These are phyloP conservation scores for Sphyrna mokarran DNA, from an alignment of 2,113 vertebrate genomes.

Conservation along the genomic window DNA sequence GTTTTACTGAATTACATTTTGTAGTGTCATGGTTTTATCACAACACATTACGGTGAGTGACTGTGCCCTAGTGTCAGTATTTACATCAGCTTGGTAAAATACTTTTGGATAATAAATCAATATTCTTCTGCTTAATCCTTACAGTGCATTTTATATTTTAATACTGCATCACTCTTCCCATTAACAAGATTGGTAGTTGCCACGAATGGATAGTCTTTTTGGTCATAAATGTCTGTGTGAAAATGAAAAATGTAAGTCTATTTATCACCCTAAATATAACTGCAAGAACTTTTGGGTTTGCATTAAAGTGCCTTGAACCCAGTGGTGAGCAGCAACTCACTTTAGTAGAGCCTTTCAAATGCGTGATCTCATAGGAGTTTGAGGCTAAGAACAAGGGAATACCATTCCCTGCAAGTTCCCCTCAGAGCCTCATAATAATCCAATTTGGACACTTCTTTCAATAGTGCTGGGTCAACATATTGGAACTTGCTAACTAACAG, in stretches of 20 bases:
- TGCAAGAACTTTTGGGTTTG: background rate
- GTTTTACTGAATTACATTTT: background rate
- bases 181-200: background rate
- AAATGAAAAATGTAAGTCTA: background rate
- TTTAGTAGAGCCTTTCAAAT: background rate
- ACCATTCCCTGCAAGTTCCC: background rate
- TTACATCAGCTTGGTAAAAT: background rate
- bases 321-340: background rate
- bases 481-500: background rate
- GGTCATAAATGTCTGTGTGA: background rate
- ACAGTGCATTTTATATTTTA: background rate
- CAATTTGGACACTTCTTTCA: background rate
- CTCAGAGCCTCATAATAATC: background rate
- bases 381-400: background rate
- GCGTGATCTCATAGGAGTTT: background rate
- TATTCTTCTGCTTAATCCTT: background rate
- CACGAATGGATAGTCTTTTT: background rate
- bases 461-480: background rate
- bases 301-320: background rate
- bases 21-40: background rate
- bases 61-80: background rate
- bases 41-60: background rate
- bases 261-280: background rate
- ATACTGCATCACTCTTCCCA: background rate
- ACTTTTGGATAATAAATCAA: constrained; percentile 15